Evolutionary conservation across 2,113 vertebrate genomes (phyloP).

Genomic region (Octodon degus): DNA sequence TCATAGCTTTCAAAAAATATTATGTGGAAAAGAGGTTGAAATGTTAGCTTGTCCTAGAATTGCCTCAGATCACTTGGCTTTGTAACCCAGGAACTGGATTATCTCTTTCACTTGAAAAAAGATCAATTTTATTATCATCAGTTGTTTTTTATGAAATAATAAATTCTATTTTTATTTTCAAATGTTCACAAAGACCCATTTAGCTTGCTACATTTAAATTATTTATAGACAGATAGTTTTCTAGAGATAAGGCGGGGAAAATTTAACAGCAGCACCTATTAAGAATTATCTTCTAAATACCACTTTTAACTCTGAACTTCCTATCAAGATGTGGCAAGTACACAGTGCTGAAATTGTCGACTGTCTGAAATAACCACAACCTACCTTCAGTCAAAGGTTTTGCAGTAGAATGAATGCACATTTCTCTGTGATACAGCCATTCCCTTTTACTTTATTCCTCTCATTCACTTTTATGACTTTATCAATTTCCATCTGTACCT

Average conservation of each 20-base stretch:
- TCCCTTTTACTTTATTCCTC: not conserved
- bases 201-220: constrained; percentile 67
- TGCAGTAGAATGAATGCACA: not conserved
- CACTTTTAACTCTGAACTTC: constrained; percentile 66
- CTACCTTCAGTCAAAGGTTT: constrained; percentile 11
- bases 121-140: not conserved
- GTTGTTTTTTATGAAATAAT: constrained; percentile 55
- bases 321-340: constrained; percentile 53
- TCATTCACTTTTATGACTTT: constrained; percentile 15
- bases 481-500: not conserved
- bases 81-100: not conserved
- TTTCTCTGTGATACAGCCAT: not conserved
- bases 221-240: constrained; percentile 54
- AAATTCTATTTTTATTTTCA: constrained; percentile 70
- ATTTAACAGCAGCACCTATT: not conserved
- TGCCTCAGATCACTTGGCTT: not conserved
- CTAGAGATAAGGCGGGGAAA: constrained; percentile 12
- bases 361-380: constrained; percentile 34
- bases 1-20: constrained; percentile 52
- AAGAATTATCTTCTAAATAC: constrained; percentile 58
- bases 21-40: constrained; percentile 52
- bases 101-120: constrained; percentile 13
- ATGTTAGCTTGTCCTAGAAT: constrained; percentile 48
- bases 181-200: not conserved
- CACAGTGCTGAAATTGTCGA: not conserved